Base-by-base conservation (phyloP, 2,113 vertebrate genomes). In the Onychostoma macrolepis region DNA sequence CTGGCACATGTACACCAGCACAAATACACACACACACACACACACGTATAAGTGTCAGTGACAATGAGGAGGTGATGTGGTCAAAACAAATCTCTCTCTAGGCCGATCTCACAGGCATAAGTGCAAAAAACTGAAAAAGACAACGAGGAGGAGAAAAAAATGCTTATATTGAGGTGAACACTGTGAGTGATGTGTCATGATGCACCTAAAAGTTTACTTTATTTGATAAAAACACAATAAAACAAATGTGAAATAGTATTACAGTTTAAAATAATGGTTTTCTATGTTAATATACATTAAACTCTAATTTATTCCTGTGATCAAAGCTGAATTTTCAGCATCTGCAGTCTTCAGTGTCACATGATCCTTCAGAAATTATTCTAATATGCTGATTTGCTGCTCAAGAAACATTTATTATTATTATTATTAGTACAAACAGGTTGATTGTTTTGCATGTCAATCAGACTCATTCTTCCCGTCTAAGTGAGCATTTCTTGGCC, bases 61-160 rank as follows among this genome's bases (percentile, higher is more conserved):
- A 33, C 87, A 85, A 74, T 96, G 0, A 11, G 30, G 30, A 19
- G n/a, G 69, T 77, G 82, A 48, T 50, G 72, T 45, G 67, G 5
- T n/a, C 56, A 41, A 65, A 56, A 56, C 15, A 83, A 45, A 56
- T 80, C 4, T 71, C 24, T 63, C 76, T 28, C 38, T 21, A 82
- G 67, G 33, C 36, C n/a, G 71, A n/a, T 76, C 53, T 85, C 76
- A 85, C 81, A n/a, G 61, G 45, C 88, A 87, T 87, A 87, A 89
- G 88, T 87, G 85, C 82, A 87, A 81, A 67, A 75, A 33, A 80
- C 11, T 9, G 28, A 56, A 74, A 65, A 12, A n/a, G n/a, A 30
- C 28, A 79, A 63, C 17, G 13, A 53, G 26, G 11, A n/a, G 36
- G 38, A 74, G 38, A 45, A 75, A 75, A 53, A 36, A 58, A 10